Evolutionary conservation across 2,888 invertebrate species (phyloP), one percentile per base, ranked within the genome.

Genomic region (Plebejus anna): DNA sequence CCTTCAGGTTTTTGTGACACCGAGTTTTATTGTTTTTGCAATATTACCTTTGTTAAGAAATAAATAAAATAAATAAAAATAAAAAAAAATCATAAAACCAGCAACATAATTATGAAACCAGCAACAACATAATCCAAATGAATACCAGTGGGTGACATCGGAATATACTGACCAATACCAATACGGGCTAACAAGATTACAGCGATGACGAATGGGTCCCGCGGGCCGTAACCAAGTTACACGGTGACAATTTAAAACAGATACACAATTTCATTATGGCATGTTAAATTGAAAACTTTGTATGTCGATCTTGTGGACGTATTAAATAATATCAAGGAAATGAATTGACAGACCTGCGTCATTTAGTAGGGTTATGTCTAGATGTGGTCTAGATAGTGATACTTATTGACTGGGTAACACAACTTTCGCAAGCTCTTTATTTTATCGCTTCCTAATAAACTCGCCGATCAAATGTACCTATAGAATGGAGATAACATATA

Each of bases 151-250:
- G 22, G 78, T 79, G 75, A 78, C 77, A 79, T 57, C 72, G 83
- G 85, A 87, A 86, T 86, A 85, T 85, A 85, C 82, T 82, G 83
- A 82, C 86, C 84, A 86, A 88, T 88, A 86, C 84, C 4, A 55
- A 55, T 55, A 55, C 85, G 80, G 83, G 84, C 84, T 85, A 88
- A 89, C 88, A 86, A 87, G 87, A 88, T 88, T 87, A 87, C 86
- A 83, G 82, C 82, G 83, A 85, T 90, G 90, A 90, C 86, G 85
- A 87, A 90, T 87, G 86, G 84, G 84, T 79, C 89, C 80, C 86
- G 76, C 77, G 87, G 87, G 88, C 22, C 11, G 47, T 55, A 55
- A 16, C 82, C 78, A 84, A 80, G 80, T 79, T 80, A 79, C 51
- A 75, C 47, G 47, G 70, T 82, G 82, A 84, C 81, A 82, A 82